Conservation (phyloP, 2,797 vertebrate species). For the Sphaeramia orbicularis region DNA sequence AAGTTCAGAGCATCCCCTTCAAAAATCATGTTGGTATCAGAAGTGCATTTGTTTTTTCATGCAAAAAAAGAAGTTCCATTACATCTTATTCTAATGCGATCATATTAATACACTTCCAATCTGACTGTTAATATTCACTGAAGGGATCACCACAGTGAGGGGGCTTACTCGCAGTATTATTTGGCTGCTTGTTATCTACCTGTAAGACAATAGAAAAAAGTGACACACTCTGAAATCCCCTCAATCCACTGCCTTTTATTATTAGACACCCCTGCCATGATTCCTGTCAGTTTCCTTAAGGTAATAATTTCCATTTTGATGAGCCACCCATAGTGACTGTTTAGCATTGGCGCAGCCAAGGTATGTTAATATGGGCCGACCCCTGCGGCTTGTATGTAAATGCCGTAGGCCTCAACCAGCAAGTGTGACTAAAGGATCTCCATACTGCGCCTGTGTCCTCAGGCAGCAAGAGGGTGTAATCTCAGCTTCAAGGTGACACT, state of each 20-base stretch:
- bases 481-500: constrained; percentile 92
- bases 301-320: constrained; percentile 84
- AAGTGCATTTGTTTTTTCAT: constrained; percentile 28
- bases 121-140: constrained; percentile 46
- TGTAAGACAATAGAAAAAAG: constrained; percentile 59
- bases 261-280: constrained; percentile 68
- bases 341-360: constrained; percentile 72
- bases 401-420: constrained; percentile 70
- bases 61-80: constrained; percentile 41
- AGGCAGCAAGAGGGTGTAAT: constrained; percentile 95
- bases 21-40: constrained; percentile 16
- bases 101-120: constrained; percentile 40
- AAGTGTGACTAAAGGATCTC: constrained; percentile 82
- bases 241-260: constrained; percentile 64
- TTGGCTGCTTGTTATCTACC: constrained; percentile 65
- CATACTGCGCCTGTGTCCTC: constrained; percentile 80
- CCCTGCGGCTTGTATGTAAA: constrained; percentile 81
- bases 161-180: constrained; percentile 51
- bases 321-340: constrained; percentile 77
- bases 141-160: constrained; percentile 46
- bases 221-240: constrained; percentile 55
- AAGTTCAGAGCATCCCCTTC: constrained; percentile 42
- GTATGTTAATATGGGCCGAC: constrained; percentile 75
- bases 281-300: constrained; percentile 73
- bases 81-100: constrained; percentile 29